These are phyloP conservation scores for Oncorhynchus nerka DNA, from an alignment of 2,113 vertebrate species.

Conservation along the genomic window DNA sequence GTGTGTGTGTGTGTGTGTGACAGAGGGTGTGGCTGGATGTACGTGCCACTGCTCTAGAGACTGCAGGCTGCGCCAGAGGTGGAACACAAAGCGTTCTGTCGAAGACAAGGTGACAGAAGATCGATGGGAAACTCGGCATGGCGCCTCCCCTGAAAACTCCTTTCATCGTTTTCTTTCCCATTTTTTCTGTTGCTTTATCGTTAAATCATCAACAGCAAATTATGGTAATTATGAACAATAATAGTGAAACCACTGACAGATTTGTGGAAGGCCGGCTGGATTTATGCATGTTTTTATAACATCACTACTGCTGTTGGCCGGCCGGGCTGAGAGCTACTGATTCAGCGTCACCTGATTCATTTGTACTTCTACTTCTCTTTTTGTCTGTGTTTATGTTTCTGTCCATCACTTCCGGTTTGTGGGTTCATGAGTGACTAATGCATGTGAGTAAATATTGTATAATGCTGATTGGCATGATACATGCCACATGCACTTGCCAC, in stretches of 20 bases:
- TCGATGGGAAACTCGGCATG: constrained; percentile 51
- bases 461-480: no score
- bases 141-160: constrained; percentile 31
- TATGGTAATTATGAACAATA: constrained; percentile 62
- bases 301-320: constrained; percentile 39
- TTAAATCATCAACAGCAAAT: constrained; percentile 71
- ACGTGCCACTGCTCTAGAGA: constrained; percentile 29
- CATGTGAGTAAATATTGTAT: no score
- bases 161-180: constrained; percentile 40
- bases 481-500: no score
- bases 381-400: not conserved
- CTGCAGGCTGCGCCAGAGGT: constrained; percentile 39
- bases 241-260: constrained; percentile 65
- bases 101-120: constrained; percentile 49
- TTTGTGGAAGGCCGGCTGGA: constrained; percentile 60
- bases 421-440: no score
- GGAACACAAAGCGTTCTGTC: constrained; percentile 55
- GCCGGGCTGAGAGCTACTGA: constrained; percentile 35
- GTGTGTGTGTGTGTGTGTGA: constrained; percentile 24
- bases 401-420: not conserved
- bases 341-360: constrained; percentile 13
- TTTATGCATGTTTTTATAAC: constrained; percentile 60
- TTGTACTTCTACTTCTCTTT: no score
- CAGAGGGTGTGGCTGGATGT: constrained; percentile 18
- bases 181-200: constrained; percentile 58